Base-by-base conservation (phyloP, 2,797 vertebrate genomes). In the Zalophus californianus region DNA sequence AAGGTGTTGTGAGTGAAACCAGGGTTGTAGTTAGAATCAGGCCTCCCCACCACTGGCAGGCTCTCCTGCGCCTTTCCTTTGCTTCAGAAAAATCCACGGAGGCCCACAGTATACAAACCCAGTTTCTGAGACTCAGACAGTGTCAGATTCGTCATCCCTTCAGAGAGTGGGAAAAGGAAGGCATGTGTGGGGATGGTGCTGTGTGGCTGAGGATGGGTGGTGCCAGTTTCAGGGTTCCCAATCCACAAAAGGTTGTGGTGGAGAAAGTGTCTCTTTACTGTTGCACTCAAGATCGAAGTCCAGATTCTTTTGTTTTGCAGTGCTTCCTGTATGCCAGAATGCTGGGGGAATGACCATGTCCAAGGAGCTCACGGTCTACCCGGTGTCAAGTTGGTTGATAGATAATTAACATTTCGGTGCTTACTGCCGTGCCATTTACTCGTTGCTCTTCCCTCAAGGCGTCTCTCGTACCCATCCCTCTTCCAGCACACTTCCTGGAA, bases 171-270 rank as follows among this genome's bases (percentile, higher is more conserved):
- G 35, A 32, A 41, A 10, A 15, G 16, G 48, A 32, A 56, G 44
- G 13, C 25, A 0, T 0, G 0, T 3, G 38, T 73, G 66, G 21
- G 21, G 7, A 7, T 15, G 82, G 16, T 18, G 27, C n/a, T 4
- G 15, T 52, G 35, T 52, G 48, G 21, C n/a, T 3, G 3, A 52
- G 41, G 29, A 9, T 3, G 27, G n/a, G 29, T 7, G 1, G 21
- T 0, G 0, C 8, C 12, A 32, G 79, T 13, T 25, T 66, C 35
- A 8, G 60, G 21, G 5, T 29, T 82, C 50, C 58, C 58, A 38
- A 18, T 64, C 58, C 32, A 32, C 14, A 41, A 4, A 89, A 38
- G 29, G 8, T 21, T 10, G 2, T 29, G 21, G 6, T 32, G n/a
- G 70, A 29, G 2, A 44, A 78, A 44, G 58, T 44, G 41, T 41